Evolutionary conservation across 1,140 invertebrate species (phyloP).

Genomic region (Lucilia sericata): DNA sequence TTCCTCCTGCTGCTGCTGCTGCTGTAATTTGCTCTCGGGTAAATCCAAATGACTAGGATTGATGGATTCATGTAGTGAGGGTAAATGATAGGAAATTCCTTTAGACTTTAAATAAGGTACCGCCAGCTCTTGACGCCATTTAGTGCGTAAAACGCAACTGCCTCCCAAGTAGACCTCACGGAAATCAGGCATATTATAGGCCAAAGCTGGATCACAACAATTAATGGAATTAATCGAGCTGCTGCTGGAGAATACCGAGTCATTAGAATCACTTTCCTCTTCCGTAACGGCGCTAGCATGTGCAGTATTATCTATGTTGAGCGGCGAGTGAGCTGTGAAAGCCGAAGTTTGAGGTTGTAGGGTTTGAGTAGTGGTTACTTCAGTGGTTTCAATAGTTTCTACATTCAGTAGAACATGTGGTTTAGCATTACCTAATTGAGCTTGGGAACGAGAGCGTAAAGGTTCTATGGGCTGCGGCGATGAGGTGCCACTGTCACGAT

Average conservation of each 20-base stretch:
- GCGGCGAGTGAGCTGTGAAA: conserved; percentile 42
- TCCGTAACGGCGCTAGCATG: conserved; percentile 44
- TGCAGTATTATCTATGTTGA: conserved; percentile 34
- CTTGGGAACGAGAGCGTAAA: conserved; percentile 36
- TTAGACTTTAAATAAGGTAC: conserved; percentile 90
- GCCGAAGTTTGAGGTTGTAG: conserved; percentile 38
- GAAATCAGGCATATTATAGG: conserved; percentile 52
- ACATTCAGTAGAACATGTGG: conserved; percentile 62
- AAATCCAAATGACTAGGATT: conserved; percentile 48
- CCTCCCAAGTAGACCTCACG: conserved; percentile 79
- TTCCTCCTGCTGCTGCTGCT: conserved; percentile 33
- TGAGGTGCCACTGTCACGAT: conserved; percentile 65
- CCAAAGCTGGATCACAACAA: conserved; percentile 44
- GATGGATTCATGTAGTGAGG: conserved; percentile 63
- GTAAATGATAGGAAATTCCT: conserved; percentile 81
- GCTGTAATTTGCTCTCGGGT: conserved; percentile 4
- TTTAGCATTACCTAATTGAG: conserved; percentile 50
- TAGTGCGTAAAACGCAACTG: conserved; percentile 96
- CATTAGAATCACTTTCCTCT: conserved; percentile 66
- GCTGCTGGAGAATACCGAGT: conserved; percentile 66
- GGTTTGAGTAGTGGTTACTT: conserved; percentile 59
- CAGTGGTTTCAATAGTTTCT: conserved; percentile 65
- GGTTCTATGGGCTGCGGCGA: conserved; percentile 60
- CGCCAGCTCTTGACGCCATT: conserved; percentile 90
- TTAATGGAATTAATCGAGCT: conserved; percentile 60